A percentile compares a stretch with the other conserved stretches of the same genome.
Evolutionary conservation across 2,797 vertebrate species (phyloP).

Genomic region (Danio choprae): DNA sequence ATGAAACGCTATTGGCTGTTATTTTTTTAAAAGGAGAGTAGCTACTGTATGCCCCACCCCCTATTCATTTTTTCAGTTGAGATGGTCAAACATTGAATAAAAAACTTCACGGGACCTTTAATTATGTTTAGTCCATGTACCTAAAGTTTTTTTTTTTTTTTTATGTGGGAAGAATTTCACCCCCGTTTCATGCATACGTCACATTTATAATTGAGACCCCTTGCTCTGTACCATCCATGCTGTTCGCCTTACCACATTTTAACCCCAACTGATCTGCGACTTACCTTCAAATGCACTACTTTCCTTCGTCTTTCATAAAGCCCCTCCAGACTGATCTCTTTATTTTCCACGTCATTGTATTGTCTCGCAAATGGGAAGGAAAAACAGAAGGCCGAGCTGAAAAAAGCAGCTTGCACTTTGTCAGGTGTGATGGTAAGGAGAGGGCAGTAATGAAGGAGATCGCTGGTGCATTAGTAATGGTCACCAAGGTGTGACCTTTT

Average conservation of each 20-base stretch:
- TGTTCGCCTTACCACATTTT: conserved; percentile 7
- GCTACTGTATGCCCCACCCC: too few relatives aligned
- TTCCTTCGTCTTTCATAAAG: conserved; percentile 22
- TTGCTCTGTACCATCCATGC: conserved; percentile 18
- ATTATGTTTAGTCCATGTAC: too few relatives aligned
- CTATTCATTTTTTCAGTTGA: too few relatives aligned
- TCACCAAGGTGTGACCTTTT: conserved; percentile 84
- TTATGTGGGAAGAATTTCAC: too few relatives aligned
- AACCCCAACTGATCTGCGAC: conserved; percentile 48
- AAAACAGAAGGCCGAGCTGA: conserved; percentile 38
- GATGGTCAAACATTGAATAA: too few relatives aligned
- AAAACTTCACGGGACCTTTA: too few relatives aligned
- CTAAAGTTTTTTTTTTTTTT: too few relatives aligned
- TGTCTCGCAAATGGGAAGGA: conserved; percentile 70
- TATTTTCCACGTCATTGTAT: conserved; percentile 69
- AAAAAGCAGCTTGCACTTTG: conserved; percentile 71
- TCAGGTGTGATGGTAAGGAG: conserved; percentile 78
- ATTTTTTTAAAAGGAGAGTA: too few relatives aligned
- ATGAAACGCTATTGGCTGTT: too few relatives aligned
- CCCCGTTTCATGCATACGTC: too few relatives aligned
- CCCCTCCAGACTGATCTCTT: conserved; percentile 16
- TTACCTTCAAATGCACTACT: conserved; percentile 29
- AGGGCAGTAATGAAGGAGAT: conserved; percentile 76
- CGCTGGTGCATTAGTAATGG: conserved; percentile 71
- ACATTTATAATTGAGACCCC: too few relatives aligned